Evolutionary conservation across 2,888 invertebrate species (phyloP).

Genomic region (Lasioglossum calceatum): DNA sequence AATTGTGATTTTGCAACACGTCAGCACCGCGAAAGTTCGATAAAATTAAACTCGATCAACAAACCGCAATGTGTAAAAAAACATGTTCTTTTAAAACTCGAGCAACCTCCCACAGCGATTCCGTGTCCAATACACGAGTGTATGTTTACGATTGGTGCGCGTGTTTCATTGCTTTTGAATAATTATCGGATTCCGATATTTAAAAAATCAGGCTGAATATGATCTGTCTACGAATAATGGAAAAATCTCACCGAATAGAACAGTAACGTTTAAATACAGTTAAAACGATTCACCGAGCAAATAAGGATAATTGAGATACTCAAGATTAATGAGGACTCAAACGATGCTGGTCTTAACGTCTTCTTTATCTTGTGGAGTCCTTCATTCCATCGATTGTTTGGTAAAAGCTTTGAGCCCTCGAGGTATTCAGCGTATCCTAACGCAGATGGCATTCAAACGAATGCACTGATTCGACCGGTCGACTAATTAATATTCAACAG

Average conservation of each 20-base stretch:
- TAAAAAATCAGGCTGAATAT: background rate
- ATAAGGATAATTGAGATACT: background rate
- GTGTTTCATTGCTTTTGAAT: background rate
- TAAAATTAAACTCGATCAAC: background rate
- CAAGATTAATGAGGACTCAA: background rate
- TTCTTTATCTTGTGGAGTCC: background rate
- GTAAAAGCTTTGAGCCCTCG: background rate
- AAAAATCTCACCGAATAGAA: background rate
- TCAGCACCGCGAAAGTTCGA: background rate
- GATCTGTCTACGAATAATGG: background rate
- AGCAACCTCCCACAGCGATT: background rate
- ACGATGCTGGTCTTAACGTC: background rate
- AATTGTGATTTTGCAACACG: background rate
- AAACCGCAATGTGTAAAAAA: background rate
- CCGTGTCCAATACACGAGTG: background rate
- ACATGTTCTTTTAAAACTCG: background rate
- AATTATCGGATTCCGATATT: background rate
- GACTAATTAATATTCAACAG: slow-evolving; percentile 41
- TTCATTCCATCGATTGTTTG: background rate
- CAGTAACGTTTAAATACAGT: background rate
- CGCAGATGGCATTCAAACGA: slow-evolving; percentile 35
- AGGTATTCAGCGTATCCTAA: background rate
- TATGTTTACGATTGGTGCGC: background rate
- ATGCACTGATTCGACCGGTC: slow-evolving; percentile 23
- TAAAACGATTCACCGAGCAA: background rate